Conservation (phyloP, 64 coral and sea anemone species). For the Montipora cactus region DNA sequence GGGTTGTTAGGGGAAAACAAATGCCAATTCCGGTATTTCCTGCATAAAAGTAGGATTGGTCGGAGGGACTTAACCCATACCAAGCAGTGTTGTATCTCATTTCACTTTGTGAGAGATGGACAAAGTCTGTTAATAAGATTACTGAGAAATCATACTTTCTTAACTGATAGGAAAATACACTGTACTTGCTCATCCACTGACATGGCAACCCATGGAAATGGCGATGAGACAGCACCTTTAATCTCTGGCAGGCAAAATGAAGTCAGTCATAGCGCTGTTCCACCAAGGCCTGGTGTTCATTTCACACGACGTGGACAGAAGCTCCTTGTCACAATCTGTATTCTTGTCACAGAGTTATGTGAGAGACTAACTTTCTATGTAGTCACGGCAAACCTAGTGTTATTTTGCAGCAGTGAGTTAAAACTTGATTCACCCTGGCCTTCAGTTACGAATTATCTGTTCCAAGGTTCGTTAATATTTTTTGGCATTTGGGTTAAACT, state of each 20-base stretch:
- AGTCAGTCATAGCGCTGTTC: neutral
- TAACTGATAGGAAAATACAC: neutral
- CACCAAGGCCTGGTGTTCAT: neutral
- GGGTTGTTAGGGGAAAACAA: too few species aligned
- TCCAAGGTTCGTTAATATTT: constrained; percentile 59
- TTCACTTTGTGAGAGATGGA: too few species aligned
- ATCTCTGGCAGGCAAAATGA: neutral
- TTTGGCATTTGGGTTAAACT: neutral
- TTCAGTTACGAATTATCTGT: constrained; percentile 59
- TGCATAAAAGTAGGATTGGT: too few species aligned
- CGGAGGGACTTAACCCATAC: too few species aligned
- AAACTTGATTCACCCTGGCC: constrained; percentile 26
- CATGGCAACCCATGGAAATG: neutral
- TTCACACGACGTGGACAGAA: constrained; percentile 32
- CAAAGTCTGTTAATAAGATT: neutral
- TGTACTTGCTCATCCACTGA: neutral
- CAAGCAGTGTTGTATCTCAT: too few species aligned
- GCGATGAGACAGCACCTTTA: neutral
- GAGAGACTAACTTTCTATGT: constrained; percentile 90
- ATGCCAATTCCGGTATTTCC: too few species aligned
- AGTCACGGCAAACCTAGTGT: constrained; percentile 77
- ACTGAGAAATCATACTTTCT: neutral
- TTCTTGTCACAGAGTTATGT: constrained; percentile 87
- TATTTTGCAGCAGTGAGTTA: constrained; percentile 66
- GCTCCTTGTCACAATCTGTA: constrained; percentile 70